These are phyloP conservation scores for Sicus ferrugineus DNA, from an alignment of 2,888 invertebrate genomes.

Conservation along the genomic window DNA sequence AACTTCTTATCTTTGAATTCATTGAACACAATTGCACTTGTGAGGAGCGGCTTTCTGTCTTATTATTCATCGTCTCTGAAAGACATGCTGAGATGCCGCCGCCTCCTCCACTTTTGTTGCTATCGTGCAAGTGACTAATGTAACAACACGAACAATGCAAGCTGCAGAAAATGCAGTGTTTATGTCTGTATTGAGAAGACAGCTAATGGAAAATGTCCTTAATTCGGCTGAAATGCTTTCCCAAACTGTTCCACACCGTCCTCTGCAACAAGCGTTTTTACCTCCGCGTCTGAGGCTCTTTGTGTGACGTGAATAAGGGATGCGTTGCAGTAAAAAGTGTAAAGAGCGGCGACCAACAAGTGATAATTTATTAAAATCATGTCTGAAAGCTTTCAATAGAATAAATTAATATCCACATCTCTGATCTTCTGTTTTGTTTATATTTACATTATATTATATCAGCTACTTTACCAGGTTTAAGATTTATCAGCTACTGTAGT, in stretches of 20 bases:
- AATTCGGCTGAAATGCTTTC: conserved; percentile 49
- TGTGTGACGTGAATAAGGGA: background rate
- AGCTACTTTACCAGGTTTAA: no score
- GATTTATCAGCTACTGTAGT: background rate
- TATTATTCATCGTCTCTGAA: no score
- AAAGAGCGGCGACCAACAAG: no score
- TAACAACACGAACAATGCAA: background rate
- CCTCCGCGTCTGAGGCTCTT: background rate
- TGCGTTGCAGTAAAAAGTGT: background rate
- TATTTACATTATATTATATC: no score
- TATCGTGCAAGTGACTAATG: conserved; percentile 6
- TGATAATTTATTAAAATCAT: no score
- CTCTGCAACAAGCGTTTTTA: background rate
- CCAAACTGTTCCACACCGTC: conserved; percentile 11
- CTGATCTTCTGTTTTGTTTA: no score
- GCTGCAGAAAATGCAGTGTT: conserved; percentile 1
- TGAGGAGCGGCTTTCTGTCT: no score
- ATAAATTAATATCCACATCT: no score
- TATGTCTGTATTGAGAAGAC: conserved; percentile 40
- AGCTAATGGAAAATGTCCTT: conserved; percentile 53
- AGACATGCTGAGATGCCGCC: no score
- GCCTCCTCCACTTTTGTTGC: background rate
- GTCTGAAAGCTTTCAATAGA: no score
- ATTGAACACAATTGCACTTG: no score
- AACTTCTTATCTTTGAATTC: no score